These are phyloP conservation scores for Ellobium chinense DNA, from an alignment of 2,888 invertebrate species.

Conservation along the genomic window DNA sequence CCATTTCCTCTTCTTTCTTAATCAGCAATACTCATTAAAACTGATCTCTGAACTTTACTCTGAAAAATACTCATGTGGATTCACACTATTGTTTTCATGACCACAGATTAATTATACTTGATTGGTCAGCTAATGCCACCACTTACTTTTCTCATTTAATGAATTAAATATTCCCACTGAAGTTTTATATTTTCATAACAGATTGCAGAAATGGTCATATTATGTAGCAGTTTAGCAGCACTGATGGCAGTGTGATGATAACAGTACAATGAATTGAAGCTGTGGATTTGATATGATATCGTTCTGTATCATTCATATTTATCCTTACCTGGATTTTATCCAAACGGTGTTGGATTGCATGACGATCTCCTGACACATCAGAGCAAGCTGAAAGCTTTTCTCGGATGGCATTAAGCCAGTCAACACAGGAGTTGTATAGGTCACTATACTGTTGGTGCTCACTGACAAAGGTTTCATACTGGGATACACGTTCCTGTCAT, in stretches of 20 bases:
- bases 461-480: constrained; percentile 91
- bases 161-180: too few relatives aligned
- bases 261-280: neutral
- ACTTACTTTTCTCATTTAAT: too few relatives aligned
- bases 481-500: constrained; percentile 81
- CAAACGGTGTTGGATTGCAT: constrained; percentile 89
- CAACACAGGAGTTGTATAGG: constrained; percentile 69
- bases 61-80: too few relatives aligned
- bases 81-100: too few relatives aligned
- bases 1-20: too few relatives aligned
- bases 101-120: too few relatives aligned
- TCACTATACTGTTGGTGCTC: constrained; percentile 86
- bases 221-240: neutral
- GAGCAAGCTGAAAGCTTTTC: constrained; percentile 89
- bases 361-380: constrained; percentile 92
- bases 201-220: too few relatives aligned
- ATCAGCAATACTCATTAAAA: too few relatives aligned
- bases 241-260: neutral
- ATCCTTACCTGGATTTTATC: constrained; percentile 84
- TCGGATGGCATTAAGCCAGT: constrained; percentile 92
- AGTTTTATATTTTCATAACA: too few relatives aligned
- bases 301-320: too few relatives aligned
- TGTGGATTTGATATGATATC: neutral
- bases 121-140: too few relatives aligned
- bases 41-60: too few relatives aligned